Evolutionary conservation across 2,888 invertebrate species (phyloP), one percentile per base, ranked within the genome.

Genomic region (Aphrophora alni): DNA sequence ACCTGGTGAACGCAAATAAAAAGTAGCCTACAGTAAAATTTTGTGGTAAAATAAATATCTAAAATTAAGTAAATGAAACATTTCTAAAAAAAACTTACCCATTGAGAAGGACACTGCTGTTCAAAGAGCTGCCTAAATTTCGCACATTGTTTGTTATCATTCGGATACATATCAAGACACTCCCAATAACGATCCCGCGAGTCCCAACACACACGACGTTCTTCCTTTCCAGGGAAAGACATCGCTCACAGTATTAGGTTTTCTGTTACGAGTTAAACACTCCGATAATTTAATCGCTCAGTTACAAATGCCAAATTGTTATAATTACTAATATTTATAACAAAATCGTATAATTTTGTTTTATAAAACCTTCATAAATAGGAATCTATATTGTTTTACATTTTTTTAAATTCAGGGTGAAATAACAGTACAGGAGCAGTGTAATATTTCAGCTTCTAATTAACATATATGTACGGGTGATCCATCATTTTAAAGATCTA

Each of bases 161-260:
- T 90, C 33, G 84, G 81, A 81, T 87, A 85, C 83, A 91, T 90
- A 88, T 96, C 95, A 85, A 98, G 90, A 89, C 98, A 98, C 86
- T 94, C 92, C 97, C 97, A 98, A 88, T 95, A 97, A 78, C 91
- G 90, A 89, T 98, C 98, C 86, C 97, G 92, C 83, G 94, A 91
- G 84, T 90, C 90, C 97, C 97, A 98, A 89, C 98, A 98, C 86
- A 91, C 90, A 87, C 93, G 91, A 85, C 96, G 92, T 87, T 94
- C 93, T 85, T 93, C 92, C 91, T 93, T 97, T 86, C 91, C 80
- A 25, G 84, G 84, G 75, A 84, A 83, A 25, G 84, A 82, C 84
- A 84, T 84, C 71, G 38, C 73, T 72, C 8, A 51, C 51, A 26
- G n/a, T 75, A 51, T 59, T 44, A 59, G 5, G 21, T 21, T 59